Evolutionary conservation across 2,113 vertebrate genomes (phyloP), one percentile per base, ranked within the genome.

Genomic region (Phalacrocorax carbo): DNA sequence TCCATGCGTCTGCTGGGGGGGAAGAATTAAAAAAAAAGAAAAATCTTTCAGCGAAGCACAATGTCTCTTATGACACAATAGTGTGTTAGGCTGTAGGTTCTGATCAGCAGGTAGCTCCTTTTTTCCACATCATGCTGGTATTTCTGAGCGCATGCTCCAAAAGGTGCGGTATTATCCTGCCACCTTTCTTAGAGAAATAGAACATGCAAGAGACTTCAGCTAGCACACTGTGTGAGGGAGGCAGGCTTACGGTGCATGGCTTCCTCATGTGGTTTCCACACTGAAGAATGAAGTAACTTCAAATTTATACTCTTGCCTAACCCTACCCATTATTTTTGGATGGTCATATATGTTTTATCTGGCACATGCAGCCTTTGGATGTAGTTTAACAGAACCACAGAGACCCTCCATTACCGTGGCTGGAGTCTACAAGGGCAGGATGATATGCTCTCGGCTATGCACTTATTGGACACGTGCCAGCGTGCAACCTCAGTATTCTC

Each of bases 1-100:
- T 44, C 99, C 99, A 5, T 98, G 98, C 52, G 92, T 38, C 98
- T 98, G 91, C 69, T 42, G 73, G 32, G 70, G 21, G 8, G 5
- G 4, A 3, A 9, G 23, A 27, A 27, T 52, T 25, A 51, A 32
- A 49, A 40, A 61, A 13, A 9, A 38, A 11, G 5, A 4, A 26
- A 66, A 48, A 4, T 6, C 23, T 34, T 71, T 94, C 9, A 57
- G 52, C 27, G 22, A 13, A 44, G 25, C 4, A n/a, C 27, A n/a
- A 10, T 6, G 34, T 29, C n/a, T 16, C 32, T 51, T 6, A 6
- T 9, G 9, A 14, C 10, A n/a, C 23, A 19, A 0, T 1, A 22
- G 18, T 0, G 4, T 15, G 8, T 61, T 23, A 32, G 32, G 22
- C 60, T 69, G 3, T 0, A 75, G 64, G 16, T 22, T 46, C 32